These are phyloP conservation scores for Lipophrys pholis DNA, from an alignment of 2,113 vertebrate genomes.

Conservation along the genomic window DNA sequence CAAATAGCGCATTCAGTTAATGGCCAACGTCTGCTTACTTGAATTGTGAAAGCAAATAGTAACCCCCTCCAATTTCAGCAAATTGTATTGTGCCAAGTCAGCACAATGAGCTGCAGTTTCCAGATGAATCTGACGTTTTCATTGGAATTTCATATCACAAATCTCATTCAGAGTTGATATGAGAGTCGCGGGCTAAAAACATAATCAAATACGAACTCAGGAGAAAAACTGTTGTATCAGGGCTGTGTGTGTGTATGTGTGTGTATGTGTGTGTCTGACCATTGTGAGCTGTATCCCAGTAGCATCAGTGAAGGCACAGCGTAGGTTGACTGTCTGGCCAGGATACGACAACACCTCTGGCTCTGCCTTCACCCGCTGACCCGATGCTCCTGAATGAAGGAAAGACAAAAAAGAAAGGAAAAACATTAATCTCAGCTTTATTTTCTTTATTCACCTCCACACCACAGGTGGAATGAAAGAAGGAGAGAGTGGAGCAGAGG, in stretches of 20 bases:
- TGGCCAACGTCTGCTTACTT: constrained; percentile 5
- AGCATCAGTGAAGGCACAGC: constrained; percentile 81
- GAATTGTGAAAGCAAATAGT: constrained; percentile 25
- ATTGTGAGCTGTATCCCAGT: constrained; percentile 74
- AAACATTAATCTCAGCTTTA: constrained; percentile 29
- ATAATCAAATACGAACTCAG: constrained; percentile 39
- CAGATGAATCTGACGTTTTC: constrained; percentile 32
- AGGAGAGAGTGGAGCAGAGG: constrained; percentile 24
- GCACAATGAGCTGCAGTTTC: constrained; percentile 42
- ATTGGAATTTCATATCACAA: constrained; percentile 38
- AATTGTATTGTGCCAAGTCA: constrained; percentile 45
- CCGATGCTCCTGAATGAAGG: constrained; percentile 61
- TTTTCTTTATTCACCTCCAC: background rate
- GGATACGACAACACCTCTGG: constrained; percentile 83
- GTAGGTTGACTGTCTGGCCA: constrained; percentile 82
- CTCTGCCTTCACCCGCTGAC: constrained; percentile 82
- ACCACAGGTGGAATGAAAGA: background rate
- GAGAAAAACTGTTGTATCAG: constrained; percentile 2
- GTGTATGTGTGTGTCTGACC: constrained; percentile 48
- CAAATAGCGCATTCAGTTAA: constrained; percentile 14
- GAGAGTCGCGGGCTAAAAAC: background rate
- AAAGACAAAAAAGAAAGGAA: constrained; percentile 31
- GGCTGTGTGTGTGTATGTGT: background rate
- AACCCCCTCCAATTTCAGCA: constrained; percentile 29
- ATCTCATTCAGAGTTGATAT: constrained; percentile 21